phyloP scores from a whole-genome alignment of 2,113 vertebrate species.

The Pandion haliaetus region DNA sequence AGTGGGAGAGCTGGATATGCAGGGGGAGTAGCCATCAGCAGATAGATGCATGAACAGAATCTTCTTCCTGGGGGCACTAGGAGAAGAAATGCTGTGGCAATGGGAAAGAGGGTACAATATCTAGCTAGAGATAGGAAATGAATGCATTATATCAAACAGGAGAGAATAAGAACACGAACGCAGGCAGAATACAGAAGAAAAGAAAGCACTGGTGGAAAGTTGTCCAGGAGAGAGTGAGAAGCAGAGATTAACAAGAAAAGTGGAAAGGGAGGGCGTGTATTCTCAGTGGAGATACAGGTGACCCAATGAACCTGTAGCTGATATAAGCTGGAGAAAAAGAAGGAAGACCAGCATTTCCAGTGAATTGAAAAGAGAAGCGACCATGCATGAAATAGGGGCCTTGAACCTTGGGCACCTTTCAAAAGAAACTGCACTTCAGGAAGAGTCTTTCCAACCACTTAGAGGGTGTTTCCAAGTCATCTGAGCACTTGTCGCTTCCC shows the following conservation, averaged over 20 bases:
- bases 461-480: neutral
- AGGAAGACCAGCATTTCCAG: neutral
- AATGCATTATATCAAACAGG: neutral
- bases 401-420: neutral
- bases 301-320: neutral
- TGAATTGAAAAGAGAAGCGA: neutral
- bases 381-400: neutral
- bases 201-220: neutral
- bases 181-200: neutral
- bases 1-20: neutral
- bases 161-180: neutral
- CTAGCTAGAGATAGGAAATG: neutral
- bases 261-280: neutral
- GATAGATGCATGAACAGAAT: neutral
- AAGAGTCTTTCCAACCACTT: neutral
- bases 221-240: neutral
- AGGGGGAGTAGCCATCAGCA: neutral
- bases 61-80: neutral
- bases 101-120: neutral
- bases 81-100: neutral
- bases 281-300: neutral
- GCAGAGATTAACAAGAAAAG: neutral
- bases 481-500: neutral
- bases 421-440: neutral
- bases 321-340: neutral